Conservation (phyloP, 2,113 vertebrate species). For the Clarias magur region DNA sequence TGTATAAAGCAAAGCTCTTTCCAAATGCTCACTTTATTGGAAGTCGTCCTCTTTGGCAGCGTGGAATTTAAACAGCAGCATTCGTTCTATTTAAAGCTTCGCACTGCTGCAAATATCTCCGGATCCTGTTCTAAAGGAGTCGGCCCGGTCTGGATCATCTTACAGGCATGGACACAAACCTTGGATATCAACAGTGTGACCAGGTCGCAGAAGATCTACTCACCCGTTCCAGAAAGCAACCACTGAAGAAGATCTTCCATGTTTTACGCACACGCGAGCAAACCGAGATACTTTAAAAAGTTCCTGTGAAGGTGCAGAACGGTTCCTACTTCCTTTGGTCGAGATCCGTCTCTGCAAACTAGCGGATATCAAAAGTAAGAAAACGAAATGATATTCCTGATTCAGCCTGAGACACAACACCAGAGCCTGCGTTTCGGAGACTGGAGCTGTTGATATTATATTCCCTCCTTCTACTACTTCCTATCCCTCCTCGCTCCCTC, state of each 20-base stretch:
- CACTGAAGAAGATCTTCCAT: conserved; percentile 53
- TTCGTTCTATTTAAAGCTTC: conserved; percentile 25
- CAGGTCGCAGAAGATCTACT: conserved; percentile 56
- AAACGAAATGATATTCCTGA: conserved; percentile 31
- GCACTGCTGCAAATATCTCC: conserved; percentile 48
- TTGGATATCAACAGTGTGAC: conserved; percentile 48
- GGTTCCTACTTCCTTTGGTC: conserved; percentile 33
- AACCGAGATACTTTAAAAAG: conserved; percentile 19
- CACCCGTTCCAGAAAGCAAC: conserved; percentile 59
- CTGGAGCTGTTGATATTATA: conserved; percentile 68
- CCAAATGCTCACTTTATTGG: conserved; percentile 47
- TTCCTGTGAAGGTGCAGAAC: conserved; percentile 13
- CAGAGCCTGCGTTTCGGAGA: conserved; percentile 67
- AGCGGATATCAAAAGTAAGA: background rate
- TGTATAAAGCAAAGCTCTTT: conserved; percentile 38
- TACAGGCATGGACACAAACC: conserved; percentile 27
- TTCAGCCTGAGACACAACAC: conserved; percentile 50
- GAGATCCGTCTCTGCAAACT: background rate
- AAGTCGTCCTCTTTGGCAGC: conserved; percentile 20
- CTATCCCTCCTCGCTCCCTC: no score
- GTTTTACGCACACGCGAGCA: conserved; percentile 42
- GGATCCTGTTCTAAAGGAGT: conserved; percentile 20
- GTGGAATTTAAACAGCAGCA: conserved; percentile 31
- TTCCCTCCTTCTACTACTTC: conserved; percentile 46
- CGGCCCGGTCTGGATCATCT: conserved; percentile 23